A percentile compares a stretch with the other conserved stretches of the same genome.
Conservation (phyloP, 1,140 invertebrate genomes). For the Teleopsis dalmanni region DNA sequence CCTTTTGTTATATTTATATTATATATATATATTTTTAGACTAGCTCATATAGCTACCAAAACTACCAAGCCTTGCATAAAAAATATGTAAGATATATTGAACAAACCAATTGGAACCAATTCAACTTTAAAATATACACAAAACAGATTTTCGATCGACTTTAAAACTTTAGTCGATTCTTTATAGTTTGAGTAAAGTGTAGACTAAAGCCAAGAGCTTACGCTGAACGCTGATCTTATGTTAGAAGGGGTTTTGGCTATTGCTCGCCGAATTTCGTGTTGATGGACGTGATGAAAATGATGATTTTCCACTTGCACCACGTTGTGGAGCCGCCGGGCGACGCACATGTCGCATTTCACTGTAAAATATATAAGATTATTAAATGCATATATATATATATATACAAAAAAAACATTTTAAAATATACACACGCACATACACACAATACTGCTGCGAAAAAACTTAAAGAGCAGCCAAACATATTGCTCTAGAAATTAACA, state of each 20-base stretch:
- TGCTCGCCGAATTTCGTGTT: constrained; percentile 38
- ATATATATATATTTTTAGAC: no score
- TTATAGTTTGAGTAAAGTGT: constrained; percentile 46
- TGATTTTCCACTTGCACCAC: constrained; percentile 40
- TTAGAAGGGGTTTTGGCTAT: constrained; percentile 44
- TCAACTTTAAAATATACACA: no score
- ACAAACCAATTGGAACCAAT: no score
- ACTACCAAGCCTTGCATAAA: no score
- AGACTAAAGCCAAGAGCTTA: constrained; percentile 45
- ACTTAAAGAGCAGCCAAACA: no score
- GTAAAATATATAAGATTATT: constrained; percentile 5
- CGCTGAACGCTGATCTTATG: constrained; percentile 46
- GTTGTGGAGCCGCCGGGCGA: constrained; percentile 41
- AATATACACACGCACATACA: background rate
- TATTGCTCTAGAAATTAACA: no score
- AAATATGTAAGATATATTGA: no score
- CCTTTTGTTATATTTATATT: no score
- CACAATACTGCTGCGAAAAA: no score
- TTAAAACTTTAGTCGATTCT: no score
- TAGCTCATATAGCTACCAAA: no score
- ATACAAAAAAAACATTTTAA: background rate
- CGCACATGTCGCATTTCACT: constrained; percentile 54
- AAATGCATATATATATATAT: background rate
- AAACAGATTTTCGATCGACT: no score
- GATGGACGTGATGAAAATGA: constrained; percentile 40